Base-by-base conservation (phyloP, 1,140 invertebrate species). In the Drosophila orosa region DNA sequence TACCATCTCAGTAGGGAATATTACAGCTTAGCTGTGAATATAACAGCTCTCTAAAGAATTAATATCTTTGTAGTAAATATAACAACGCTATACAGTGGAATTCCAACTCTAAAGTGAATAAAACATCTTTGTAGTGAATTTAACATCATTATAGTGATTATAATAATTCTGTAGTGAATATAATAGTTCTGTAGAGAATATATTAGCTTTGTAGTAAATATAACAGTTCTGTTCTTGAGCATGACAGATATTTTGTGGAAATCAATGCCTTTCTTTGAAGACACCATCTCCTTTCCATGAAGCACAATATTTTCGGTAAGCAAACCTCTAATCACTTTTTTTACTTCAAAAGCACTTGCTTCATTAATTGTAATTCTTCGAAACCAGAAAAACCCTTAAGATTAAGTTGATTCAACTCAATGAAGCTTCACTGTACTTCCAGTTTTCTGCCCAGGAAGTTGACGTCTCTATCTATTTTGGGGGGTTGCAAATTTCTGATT, bases 401-500 rank as follows among this genome's bases (percentile, higher is more conserved):
- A 4, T 17, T 12, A 19, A 31, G 25, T 5, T 29, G 1, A 65
- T 13, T 58, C 27, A 44, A 45, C 10, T 29, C 27, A 42, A 24
- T 5, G 15, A 47, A 47, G n/a, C 9, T 15, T n/a, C 4, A 29
- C 65, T 33, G 65, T 68, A 25, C 8, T 52, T 33, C 22, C 25
- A 17, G 10, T 6, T 22, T 29, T n/a, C 22, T 13, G 3, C 3
- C 5, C 60, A 27, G 27, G 13, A 35, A 65, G 19, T 52, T 68
- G 65, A 68, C 40, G 61, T 66, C 61, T 68, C 37, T 24, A 68
- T 68, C 31, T 29, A 22, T 60, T 63, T 63, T n/a, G 3, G 13
- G 48, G 68, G 71, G 71, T 74, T 74, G 57, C 27, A 56, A 55
- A 35, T 44, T 72, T 44, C 27, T 6, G 60, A 42, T 68, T 66